Conservation (phyloP, 2,888 invertebrate species). For the Polydrusus cervinus region DNA sequence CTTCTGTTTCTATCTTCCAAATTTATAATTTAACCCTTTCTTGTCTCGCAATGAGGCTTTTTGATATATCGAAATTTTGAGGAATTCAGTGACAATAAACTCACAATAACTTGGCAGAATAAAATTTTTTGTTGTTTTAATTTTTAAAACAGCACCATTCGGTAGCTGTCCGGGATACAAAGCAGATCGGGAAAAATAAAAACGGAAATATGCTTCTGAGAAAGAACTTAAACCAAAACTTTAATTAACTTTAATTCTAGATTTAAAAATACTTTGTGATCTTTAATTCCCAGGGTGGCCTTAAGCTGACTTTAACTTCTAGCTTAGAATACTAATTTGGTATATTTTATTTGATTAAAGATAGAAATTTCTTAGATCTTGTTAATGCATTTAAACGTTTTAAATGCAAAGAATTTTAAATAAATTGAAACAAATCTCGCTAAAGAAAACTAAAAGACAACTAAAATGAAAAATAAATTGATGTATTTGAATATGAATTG, state of each 20-base stretch:
- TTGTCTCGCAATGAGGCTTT: no score
- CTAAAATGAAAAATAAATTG: no score
- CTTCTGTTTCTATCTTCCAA: no score
- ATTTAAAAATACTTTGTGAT: constrained; percentile 55
- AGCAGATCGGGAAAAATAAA: constrained; percentile 37
- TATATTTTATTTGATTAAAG: constrained; percentile 47
- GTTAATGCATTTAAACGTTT: neutral
- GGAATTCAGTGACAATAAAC: no score
- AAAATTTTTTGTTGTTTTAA: constrained; percentile 23
- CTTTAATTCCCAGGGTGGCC: constrained; percentile 48
- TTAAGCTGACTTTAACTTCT: constrained; percentile 48
- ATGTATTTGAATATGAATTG: no score
- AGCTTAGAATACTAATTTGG: constrained; percentile 49
- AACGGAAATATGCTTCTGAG: constrained; percentile 42
- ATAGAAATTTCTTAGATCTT: constrained; percentile 20
- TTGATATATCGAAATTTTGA: no score
- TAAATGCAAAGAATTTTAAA: neutral
- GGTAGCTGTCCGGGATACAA: constrained; percentile 15
- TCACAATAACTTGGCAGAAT: neutral
- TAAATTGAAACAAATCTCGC: neutral
- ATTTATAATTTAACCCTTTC: no score
- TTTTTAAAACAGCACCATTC: constrained; percentile 20
- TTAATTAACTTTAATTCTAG: constrained; percentile 53
- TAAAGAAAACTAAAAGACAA: no score
- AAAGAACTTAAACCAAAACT: constrained; percentile 44